These are phyloP conservation scores for Mormyrus proboscirostris DNA, from an alignment of 2,797 vertebrate genomes.

Conservation along the genomic window DNA sequence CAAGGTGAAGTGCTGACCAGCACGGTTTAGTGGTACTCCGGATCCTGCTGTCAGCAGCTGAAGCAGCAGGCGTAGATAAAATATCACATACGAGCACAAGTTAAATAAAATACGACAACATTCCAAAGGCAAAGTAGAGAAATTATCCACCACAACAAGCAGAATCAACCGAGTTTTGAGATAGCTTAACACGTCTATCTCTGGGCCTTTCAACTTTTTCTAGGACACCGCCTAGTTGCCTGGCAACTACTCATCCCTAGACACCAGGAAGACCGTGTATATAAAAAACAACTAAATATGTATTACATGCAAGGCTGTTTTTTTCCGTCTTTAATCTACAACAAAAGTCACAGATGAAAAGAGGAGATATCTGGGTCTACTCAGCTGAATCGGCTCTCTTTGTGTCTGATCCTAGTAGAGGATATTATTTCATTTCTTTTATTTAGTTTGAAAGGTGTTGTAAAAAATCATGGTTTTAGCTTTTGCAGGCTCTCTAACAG, in stretches of 20 bases:
- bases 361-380: slow-evolving; percentile 8
- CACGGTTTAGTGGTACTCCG: background rate
- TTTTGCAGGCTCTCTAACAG: background rate
- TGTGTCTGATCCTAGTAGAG: background rate
- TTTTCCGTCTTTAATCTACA: background rate
- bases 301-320: slow-evolving; percentile 4
- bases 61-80: background rate
- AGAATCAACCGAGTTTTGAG: slow-evolving; percentile 33
- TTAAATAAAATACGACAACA: background rate
- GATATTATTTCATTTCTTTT: slow-evolving; percentile 27
- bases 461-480: slow-evolving; percentile 28
- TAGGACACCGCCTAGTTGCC: slow-evolving; percentile 63
- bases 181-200: slow-evolving; percentile 34
- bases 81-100: background rate
- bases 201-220: slow-evolving; percentile 48
- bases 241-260: slow-evolving; percentile 60
- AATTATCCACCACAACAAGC: background rate
- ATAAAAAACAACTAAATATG: background rate
- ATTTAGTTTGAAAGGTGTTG: slow-evolving; percentile 15
- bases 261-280: slow-evolving; percentile 26
- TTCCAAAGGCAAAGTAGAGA: background rate
- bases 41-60: slow-evolving; percentile 4
- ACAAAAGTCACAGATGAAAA: slow-evolving; percentile 20
- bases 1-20: slow-evolving; percentile 16
- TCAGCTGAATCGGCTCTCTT: background rate